Conservation (phyloP, 2,797 vertebrate species). For the Synanceia verrucosa region DNA sequence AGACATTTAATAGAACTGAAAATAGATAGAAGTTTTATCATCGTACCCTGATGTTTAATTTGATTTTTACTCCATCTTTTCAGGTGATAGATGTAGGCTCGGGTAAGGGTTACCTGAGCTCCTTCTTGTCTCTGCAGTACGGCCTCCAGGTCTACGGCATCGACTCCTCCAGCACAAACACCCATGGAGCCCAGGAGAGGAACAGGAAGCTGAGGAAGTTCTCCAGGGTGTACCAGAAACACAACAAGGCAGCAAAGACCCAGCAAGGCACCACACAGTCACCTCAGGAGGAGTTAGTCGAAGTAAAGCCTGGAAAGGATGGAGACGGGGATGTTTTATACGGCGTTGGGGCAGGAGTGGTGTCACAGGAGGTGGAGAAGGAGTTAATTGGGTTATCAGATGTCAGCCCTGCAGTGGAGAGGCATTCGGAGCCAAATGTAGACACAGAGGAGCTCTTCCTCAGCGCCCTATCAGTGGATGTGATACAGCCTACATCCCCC, state of each 20-base stretch:
- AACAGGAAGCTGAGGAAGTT: constrained; percentile 96
- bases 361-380: constrained; percentile 7
- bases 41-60: neutral
- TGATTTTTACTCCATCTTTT: neutral
- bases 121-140: constrained; percentile 93
- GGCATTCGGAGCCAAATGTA: constrained; percentile 33
- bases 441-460: constrained; percentile 74
- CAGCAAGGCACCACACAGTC: neutral
- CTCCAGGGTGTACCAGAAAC: constrained; percentile 87
- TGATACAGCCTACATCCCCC: constrained; percentile 73
- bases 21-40: neutral
- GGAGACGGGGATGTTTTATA: neutral
- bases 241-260: constrained; percentile 10
- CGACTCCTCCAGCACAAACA: constrained; percentile 93
- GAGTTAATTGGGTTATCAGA: constrained; percentile 20
- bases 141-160: constrained; percentile 94
- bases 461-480: constrained; percentile 81
- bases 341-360: neutral
- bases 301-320: neutral
- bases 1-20: neutral
- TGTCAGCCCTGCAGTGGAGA: neutral
- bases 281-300: constrained; percentile 1
- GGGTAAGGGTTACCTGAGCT: constrained; percentile 97
- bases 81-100: constrained; percentile 97
- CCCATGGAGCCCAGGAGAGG: constrained; percentile 92